Percentiles rank a stretch among this genome's conserved stretches.
Evolutionary conservation across 2,113 vertebrate genomes (phyloP).

Genomic region (Anas platyrhynchos): DNA sequence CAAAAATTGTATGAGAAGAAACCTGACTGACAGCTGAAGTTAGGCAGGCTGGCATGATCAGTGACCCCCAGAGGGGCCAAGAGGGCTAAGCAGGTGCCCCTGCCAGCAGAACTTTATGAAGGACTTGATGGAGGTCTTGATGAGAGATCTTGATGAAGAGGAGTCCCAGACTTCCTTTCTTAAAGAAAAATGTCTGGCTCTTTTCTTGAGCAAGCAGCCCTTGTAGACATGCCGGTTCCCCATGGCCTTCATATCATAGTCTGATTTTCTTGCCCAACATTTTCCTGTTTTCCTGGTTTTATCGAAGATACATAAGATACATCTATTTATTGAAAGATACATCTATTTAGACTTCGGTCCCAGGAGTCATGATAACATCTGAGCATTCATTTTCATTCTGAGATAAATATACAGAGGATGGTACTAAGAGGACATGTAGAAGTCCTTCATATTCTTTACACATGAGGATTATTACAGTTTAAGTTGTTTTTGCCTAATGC

Average conservation of each 20-base stretch:
- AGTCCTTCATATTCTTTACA: neutral
- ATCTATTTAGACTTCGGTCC: neutral
- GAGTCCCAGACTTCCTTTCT: neutral
- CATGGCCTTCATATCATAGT: neutral
- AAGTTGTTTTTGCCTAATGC: neutral
- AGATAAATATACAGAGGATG: neutral
- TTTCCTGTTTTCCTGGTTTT: neutral
- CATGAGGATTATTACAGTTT: neutral
- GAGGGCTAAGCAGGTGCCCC: neutral
- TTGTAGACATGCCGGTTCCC: neutral
- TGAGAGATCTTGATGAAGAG: neutral
- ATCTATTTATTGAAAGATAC: neutral
- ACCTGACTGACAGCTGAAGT: neutral
- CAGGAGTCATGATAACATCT: neutral
- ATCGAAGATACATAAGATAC: neutral
- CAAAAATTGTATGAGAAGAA: neutral
- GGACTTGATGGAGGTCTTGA: no score
- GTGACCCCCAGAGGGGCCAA: neutral
- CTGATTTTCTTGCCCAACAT: neutral
- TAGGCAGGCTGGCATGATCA: neutral
- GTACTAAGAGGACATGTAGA: neutral
- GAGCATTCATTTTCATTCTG: neutral
- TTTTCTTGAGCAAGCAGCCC: neutral
- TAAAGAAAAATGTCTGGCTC: neutral
- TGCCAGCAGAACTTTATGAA: neutral